Conservation (phyloP, 2,113 vertebrate species). For the Chaenogobius annularis region DNA sequence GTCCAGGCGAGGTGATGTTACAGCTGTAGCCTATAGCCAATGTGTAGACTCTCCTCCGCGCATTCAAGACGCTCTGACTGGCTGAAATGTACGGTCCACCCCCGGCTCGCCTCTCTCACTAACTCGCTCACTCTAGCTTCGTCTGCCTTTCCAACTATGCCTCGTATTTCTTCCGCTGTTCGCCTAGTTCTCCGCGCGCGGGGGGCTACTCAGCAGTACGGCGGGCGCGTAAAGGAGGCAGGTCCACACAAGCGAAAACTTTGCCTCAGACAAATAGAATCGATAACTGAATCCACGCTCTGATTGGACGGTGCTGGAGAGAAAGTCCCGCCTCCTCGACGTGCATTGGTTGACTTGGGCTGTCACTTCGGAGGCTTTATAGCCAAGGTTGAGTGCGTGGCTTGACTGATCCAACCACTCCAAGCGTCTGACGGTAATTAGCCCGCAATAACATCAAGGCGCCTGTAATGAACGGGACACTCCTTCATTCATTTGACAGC, state of each 20-base stretch:
- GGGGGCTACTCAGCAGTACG: constrained; percentile 35
- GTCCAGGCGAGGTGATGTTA: constrained; percentile 47
- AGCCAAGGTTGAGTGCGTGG: constrained; percentile 48
- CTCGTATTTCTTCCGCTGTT: constrained; percentile 42
- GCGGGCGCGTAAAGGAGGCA: constrained; percentile 46
- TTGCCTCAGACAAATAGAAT: constrained; percentile 66
- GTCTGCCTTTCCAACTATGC: constrained; percentile 22
- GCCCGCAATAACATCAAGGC: background rate
- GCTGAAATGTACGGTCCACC: constrained; percentile 70
- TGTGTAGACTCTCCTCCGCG: constrained; percentile 50
- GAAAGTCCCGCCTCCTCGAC: constrained; percentile 34
- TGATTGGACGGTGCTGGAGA: constrained; percentile 62
- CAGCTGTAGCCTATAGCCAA: constrained; percentile 30
- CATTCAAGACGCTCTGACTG: constrained; percentile 62
- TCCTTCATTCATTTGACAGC: background rate
- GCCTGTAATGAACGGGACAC: constrained; percentile 7
- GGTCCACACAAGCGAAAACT: constrained; percentile 72
- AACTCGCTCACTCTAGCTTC: constrained; percentile 18
- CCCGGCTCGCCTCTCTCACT: constrained; percentile 43
- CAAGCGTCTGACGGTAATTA: constrained; percentile 23
- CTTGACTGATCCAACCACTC: constrained; percentile 28
- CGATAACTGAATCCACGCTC: constrained; percentile 27
- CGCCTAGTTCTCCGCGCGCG: constrained; percentile 27
- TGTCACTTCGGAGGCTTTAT: constrained; percentile 53
- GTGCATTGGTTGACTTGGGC: constrained; percentile 55